Evolutionary conservation across 2,888 invertebrate genomes (phyloP), one percentile per base, ranked within the genome.

Genomic region (Aleiodes alternator): DNA sequence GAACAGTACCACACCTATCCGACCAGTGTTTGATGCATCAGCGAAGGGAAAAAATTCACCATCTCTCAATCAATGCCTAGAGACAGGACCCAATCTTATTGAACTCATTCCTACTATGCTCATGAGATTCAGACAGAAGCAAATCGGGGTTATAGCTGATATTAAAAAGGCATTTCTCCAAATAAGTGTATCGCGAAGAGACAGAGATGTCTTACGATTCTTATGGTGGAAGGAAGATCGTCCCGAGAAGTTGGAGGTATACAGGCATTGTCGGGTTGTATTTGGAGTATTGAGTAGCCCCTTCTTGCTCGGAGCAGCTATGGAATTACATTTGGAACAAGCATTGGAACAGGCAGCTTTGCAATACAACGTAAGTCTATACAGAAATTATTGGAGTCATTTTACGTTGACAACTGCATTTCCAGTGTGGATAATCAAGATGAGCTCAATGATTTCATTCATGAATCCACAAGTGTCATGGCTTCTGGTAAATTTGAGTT

Each of bases 31-130:
- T 14, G 72, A 72, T 71, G 84, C 83, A 0, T 85, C 84, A 1
- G 80, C 83, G 1, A 57, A 66, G 29, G 78, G 75, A 50, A 80
- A 80, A 38, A 78, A 75, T 3, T 73, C 75, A 11, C 82, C 81
- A 3, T 82, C 84, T 6, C 61, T 86, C 7, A 86, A 84, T 72
- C 76, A 81, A 4, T 82, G 81, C 55, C 57, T 82, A n/a, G n/a
- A 83, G 71, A 79, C 75, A 38, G 74, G 79, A n/a, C 79, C 78
- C 0, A 83, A 83, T 69, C 72, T 82, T 3, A 81, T 83, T 16
- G 82, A 83, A 38, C 66, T 82, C 31, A 78, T 82, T 16, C 79
- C 81, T 1, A 69, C 70, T 11, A 68, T 79, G 8, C 69, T 82
- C 29, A 51, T 79, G 16, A 43, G 57, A n/a, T 72, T 72, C n/a